Percentiles rank a stretch among this genome's conserved stretches.
phyloP scores from a whole-genome alignment of 2,797 vertebrate genomes.

The Paramormyrops hopkinsi region DNA sequence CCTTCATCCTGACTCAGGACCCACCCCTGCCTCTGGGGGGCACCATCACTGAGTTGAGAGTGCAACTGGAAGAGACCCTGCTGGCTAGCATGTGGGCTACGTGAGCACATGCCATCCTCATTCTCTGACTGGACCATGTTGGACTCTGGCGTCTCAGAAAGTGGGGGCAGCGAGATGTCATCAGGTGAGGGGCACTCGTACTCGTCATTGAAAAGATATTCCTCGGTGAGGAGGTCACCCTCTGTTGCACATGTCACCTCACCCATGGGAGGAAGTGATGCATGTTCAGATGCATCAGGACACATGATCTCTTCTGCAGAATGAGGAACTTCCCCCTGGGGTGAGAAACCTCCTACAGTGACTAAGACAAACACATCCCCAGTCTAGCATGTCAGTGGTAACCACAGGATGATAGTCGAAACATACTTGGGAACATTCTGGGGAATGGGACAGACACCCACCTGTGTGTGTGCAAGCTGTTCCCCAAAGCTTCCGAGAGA shows the following conservation, averaged over 20 bases:
- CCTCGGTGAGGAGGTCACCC: constrained; percentile 59
- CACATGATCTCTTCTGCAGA: constrained; percentile 46
- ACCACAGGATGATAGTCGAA: neutral
- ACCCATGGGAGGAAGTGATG: constrained; percentile 41
- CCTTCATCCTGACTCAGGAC: constrained; percentile 52
- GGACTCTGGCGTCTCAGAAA: constrained; percentile 83
- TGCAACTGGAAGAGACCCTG: constrained; percentile 51
- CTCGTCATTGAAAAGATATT: constrained; percentile 71
- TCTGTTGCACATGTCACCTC: constrained; percentile 40
- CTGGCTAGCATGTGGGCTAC: constrained; percentile 54
- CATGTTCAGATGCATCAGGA: constrained; percentile 45
- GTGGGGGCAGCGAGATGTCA: constrained; percentile 82
- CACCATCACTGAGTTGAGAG: constrained; percentile 39
- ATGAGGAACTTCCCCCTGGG: constrained; percentile 40
- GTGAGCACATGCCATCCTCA: constrained; percentile 64
- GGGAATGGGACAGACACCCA: neutral
- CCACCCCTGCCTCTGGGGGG: constrained; percentile 42
- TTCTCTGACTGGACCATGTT: constrained; percentile 67
- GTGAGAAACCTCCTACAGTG: constrained; percentile 29
- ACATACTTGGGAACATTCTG: neutral
- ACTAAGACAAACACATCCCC: neutral
- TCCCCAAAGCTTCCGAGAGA: constrained; percentile 16
- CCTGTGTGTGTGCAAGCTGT: constrained; percentile 20
- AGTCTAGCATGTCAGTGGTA: neutral
- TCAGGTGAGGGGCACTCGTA: constrained; percentile 82